Evolutionary conservation across 2,797 vertebrate species (phyloP).

Genomic region (Allobates femoralis): DNA sequence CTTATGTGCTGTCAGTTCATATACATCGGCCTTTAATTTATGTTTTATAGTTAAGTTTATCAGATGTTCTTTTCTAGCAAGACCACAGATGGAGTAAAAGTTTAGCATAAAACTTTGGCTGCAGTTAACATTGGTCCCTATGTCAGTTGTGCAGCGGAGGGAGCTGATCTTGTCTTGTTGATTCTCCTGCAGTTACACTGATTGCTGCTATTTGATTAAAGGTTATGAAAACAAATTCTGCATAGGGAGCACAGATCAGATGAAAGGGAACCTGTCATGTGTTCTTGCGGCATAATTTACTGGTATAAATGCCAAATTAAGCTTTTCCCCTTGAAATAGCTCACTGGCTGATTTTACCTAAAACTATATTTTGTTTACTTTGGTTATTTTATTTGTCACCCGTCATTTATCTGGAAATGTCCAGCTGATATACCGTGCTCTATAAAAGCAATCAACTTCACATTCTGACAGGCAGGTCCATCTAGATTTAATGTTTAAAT

Average conservation of each 20-base stretch:
- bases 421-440: too few relatives aligned
- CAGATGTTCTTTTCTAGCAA: conserved; percentile 37
- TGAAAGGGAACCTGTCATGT: conserved; percentile 42
- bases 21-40: conserved; percentile 51
- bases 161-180: conserved; percentile 10
- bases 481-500: too few relatives aligned
- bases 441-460: too few relatives aligned
- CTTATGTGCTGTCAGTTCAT: conserved; percentile 45
- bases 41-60: conserved; percentile 41
- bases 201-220: conserved; percentile 49
- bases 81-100: conserved; percentile 47
- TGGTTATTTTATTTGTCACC: background rate
- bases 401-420: too few relatives aligned
- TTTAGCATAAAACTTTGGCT: conserved; percentile 51
- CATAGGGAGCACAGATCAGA: conserved; percentile 31
- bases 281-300: conserved; percentile 33
- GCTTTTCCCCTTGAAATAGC: background rate
- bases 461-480: too few relatives aligned
- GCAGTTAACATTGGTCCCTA: conserved; percentile 9
- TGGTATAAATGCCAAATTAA: conserved; percentile 7
- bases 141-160: conserved; percentile 5
- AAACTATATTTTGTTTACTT: background rate
- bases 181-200: conserved; percentile 39
- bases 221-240: conserved; percentile 46
- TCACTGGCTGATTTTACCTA: background rate